Conservation (phyloP, 2,888 invertebrate genomes). For the Eupeodes luniger region DNA sequence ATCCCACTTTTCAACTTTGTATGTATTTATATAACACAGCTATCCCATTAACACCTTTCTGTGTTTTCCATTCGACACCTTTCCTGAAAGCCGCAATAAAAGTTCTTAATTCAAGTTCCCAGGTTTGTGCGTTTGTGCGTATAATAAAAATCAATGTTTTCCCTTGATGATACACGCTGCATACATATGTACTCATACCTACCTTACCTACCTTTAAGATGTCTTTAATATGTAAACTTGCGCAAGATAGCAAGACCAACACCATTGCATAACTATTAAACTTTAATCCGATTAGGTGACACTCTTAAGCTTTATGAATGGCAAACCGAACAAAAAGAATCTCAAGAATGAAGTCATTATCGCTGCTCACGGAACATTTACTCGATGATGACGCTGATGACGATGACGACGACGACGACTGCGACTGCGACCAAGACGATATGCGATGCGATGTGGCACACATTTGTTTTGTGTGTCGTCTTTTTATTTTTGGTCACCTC, state of each 20-base stretch:
- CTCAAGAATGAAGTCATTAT: constrained; percentile 73
- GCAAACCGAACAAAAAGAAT: constrained; percentile 52
- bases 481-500: constrained; percentile 13
- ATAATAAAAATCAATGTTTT: constrained; percentile 60
- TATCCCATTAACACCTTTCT: constrained; percentile 67
- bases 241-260: constrained; percentile 66
- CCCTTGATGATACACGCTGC: neutral
- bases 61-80: constrained; percentile 58
- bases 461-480: constrained; percentile 20
- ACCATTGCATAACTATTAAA: constrained; percentile 52
- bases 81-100: constrained; percentile 69
- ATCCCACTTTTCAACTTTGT: constrained; percentile 2
- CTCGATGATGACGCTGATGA: constrained; percentile 27
- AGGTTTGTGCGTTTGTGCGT: neutral
- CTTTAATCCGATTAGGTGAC: constrained; percentile 75
- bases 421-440: neutral
- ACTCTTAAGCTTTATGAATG: constrained; percentile 69
- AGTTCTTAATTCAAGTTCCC: constrained; percentile 22
- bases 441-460: constrained; percentile 13
- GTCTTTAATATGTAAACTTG: constrained; percentile 52
- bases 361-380: constrained; percentile 41
- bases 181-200: too few relatives aligned
- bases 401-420: neutral
- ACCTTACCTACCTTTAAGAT: constrained; percentile 36
- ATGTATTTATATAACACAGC: constrained; percentile 21